These are phyloP conservation scores for Spilosoma lubricipeda DNA, from an alignment of 2,888 invertebrate genomes.

Conservation along the genomic window DNA sequence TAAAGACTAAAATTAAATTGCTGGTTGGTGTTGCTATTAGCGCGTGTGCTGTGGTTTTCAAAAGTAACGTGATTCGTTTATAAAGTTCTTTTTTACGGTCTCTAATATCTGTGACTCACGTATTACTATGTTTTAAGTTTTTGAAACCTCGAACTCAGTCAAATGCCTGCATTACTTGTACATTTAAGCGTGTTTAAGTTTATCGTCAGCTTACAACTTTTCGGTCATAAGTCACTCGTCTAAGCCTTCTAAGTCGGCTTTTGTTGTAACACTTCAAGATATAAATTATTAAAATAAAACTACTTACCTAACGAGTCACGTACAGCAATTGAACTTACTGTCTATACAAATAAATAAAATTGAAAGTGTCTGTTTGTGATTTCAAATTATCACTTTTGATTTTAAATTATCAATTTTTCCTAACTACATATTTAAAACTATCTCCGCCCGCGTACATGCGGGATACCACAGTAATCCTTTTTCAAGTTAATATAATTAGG, in stretches of 20 bases:
- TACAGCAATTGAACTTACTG: background rate
- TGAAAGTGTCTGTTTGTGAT: too few relatives aligned
- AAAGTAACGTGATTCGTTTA: background rate
- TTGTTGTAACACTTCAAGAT: background rate
- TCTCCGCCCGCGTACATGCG: too few relatives aligned
- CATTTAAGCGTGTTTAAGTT: constrained; percentile 1
- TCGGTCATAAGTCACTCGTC: background rate
- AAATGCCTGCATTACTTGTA: background rate
- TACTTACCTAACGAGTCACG: background rate
- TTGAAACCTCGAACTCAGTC: background rate
- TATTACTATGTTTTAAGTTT: background rate
- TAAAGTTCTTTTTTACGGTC: background rate
- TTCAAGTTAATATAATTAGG: too few relatives aligned
- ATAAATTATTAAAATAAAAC: background rate
- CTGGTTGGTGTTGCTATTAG: background rate
- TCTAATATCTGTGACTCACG: background rate
- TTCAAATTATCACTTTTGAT: too few relatives aligned
- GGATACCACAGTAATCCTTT: too few relatives aligned
- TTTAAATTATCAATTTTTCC: too few relatives aligned
- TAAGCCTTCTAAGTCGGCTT: background rate
- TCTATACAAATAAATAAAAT: background rate
- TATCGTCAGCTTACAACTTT: background rate
- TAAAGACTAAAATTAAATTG: background rate
- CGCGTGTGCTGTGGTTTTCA: background rate
- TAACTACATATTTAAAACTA: too few relatives aligned